A percentile compares a stretch with the other conserved stretches of the same genome.
Evolutionary conservation across 2,113 vertebrate species (phyloP).

Genomic region (Podarcis muralis): DNA sequence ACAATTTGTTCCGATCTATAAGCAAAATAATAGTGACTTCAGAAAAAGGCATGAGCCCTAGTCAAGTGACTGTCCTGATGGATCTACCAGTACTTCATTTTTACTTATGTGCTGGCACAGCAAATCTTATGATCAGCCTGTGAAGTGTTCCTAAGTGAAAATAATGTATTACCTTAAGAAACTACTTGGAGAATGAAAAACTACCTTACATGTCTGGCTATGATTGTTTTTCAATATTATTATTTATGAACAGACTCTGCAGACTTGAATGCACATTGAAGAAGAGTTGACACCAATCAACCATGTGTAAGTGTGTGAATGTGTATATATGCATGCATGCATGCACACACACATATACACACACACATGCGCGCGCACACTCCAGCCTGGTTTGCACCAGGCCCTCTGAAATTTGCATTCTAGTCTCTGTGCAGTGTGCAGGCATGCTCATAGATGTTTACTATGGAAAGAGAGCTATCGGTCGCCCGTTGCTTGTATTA

Average conservation of each 20-base stretch:
- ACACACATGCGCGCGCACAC: too few relatives aligned
- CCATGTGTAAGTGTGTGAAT: neutral
- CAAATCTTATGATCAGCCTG: neutral
- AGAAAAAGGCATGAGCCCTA: neutral
- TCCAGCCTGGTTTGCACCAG: neutral
- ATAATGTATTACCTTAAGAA: slow-evolving; percentile 4
- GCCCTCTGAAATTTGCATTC: neutral
- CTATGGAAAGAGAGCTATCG: neutral
- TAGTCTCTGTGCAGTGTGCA: neutral
- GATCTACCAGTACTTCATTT: neutral
- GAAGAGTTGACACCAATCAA: neutral
- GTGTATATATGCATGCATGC: neutral
- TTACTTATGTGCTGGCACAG: neutral
- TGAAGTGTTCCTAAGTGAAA: slow-evolving; percentile 1
- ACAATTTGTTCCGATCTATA: neutral
- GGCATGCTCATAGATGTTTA: neutral
- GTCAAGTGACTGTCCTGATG: neutral
- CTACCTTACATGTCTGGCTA: neutral
- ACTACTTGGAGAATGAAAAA: neutral
- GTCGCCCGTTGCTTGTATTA: neutral
- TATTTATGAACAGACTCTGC: neutral
- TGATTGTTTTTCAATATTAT: neutral
- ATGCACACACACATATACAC: too few relatives aligned
- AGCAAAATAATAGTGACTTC: neutral
- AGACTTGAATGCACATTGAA: neutral